A percentile compares a stretch with the other conserved stretches of the same genome.
Evolutionary conservation across 1,140 invertebrate species (phyloP).

Genomic region (Panagrolaimus sp.): DNA sequence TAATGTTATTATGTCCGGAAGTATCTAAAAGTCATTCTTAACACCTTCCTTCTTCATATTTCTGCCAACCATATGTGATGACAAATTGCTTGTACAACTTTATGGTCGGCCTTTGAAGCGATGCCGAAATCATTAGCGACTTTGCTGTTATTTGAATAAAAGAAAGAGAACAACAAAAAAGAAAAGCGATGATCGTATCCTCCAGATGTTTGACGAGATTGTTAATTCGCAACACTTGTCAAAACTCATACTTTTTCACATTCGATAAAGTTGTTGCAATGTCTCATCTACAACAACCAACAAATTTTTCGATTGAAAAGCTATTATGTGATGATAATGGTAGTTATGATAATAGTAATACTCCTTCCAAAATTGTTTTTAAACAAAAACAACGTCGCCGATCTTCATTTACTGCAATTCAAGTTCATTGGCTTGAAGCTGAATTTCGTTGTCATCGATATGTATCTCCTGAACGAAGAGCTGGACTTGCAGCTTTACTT

Average conservation of each 20-base stretch:
- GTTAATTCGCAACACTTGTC: conserved; percentile 17
- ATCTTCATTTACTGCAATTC: conserved; percentile 29
- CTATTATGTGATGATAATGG: neutral
- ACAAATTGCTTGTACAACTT: conserved; percentile 14
- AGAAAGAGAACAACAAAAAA: conserved; percentile 1
- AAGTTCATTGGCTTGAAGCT: conserved; percentile 28
- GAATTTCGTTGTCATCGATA: conserved; percentile 31
- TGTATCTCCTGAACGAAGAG: conserved; percentile 27
- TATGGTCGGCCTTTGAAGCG: conserved; percentile 13
- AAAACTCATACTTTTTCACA: neutral
- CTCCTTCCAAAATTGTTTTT: neutral
- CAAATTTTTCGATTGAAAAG: conserved; percentile 12
- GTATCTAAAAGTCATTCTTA: neutral
- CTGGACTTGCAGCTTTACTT: conserved; percentile 24
- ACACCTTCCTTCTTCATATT: neutral
- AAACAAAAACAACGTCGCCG: conserved; percentile 13
- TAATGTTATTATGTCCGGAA: too few relatives aligned
- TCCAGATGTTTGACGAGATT: neutral
- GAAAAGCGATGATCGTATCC: too few relatives aligned
- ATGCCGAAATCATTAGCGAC: conserved; percentile 16
- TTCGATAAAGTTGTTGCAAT: conserved; percentile 13
- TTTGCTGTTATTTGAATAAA: neutral
- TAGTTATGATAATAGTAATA: too few relatives aligned
- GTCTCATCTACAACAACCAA: neutral
- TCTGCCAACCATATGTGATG: conserved; percentile 1